phyloP scores from a whole-genome alignment of 2,797 vertebrate genomes.

The Hippopotamyrus pictus region DNA sequence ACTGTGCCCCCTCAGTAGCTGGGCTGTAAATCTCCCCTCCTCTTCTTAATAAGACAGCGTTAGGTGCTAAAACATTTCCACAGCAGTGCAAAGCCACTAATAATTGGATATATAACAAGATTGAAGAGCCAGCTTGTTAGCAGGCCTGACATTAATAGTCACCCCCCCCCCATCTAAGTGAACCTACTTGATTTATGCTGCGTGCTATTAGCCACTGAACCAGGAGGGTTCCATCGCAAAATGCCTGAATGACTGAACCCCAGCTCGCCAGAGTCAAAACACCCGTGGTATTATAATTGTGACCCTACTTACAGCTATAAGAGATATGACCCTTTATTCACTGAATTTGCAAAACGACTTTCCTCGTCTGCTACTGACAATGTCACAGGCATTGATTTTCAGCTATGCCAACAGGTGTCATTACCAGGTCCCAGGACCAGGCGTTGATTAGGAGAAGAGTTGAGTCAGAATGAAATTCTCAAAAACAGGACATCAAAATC shows the following conservation, averaged over 20 bases:
- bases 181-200: background rate
- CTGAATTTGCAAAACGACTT: background rate
- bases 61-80: background rate
- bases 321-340: background rate
- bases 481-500: background rate
- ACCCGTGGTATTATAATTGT: background rate
- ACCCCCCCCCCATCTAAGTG: background rate
- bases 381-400: background rate
- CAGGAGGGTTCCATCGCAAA: background rate
- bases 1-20: background rate
- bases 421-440: background rate
- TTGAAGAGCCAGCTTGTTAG: background rate
- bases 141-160: background rate
- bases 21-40: background rate
- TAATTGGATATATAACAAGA: constrained; percentile 5
- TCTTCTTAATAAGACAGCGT: background rate
- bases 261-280: background rate
- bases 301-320: background rate
- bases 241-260: background rate
- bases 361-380: background rate
- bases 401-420: background rate
- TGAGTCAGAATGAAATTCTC: background rate
- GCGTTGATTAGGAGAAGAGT: background rate
- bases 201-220: background rate
- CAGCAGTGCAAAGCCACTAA: background rate